These are phyloP conservation scores for Halcyon badia DNA, from an alignment of 2,797 vertebrate genomes.

Conservation along the genomic window DNA sequence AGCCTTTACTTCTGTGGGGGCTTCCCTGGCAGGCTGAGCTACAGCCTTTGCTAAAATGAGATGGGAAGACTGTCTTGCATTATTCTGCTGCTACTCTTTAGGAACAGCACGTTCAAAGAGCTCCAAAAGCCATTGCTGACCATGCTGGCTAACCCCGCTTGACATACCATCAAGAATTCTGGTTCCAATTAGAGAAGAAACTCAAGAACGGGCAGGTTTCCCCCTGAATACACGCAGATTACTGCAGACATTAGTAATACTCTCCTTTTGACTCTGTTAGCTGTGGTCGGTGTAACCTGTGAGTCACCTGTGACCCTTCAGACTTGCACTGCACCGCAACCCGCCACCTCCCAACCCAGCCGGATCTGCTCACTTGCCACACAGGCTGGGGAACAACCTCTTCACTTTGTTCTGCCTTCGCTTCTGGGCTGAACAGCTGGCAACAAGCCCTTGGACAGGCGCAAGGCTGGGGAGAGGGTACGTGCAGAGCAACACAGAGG, in stretches of 20 bases:
- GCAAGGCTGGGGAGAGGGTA: background rate
- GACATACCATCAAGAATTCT: background rate
- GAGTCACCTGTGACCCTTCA: background rate
- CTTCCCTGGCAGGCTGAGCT: background rate
- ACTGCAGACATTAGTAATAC: background rate
- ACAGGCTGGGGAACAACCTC: background rate
- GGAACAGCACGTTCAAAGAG: background rate
- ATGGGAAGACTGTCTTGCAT: background rate
- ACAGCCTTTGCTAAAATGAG: background rate
- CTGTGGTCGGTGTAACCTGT: background rate
- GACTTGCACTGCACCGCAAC: background rate
- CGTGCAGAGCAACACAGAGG: background rate
- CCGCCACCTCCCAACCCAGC: background rate
- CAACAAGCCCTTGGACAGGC: background rate
- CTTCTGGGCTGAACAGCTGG: background rate
- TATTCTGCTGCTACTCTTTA: background rate
- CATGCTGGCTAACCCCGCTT: background rate
- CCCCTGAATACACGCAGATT: background rate
- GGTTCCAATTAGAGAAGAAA: background rate
- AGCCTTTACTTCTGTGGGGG: background rate
- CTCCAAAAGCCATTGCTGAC: background rate
- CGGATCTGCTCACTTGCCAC: rapidly evolving
- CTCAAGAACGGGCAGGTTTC: background rate
- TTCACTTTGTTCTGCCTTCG: background rate
- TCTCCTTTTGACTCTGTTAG: background rate